A percentile compares a stretch with the other conserved stretches of the same genome.
Evolutionary conservation across 2,113 vertebrate species (phyloP).

Genomic region (Cavia porcellus): DNA sequence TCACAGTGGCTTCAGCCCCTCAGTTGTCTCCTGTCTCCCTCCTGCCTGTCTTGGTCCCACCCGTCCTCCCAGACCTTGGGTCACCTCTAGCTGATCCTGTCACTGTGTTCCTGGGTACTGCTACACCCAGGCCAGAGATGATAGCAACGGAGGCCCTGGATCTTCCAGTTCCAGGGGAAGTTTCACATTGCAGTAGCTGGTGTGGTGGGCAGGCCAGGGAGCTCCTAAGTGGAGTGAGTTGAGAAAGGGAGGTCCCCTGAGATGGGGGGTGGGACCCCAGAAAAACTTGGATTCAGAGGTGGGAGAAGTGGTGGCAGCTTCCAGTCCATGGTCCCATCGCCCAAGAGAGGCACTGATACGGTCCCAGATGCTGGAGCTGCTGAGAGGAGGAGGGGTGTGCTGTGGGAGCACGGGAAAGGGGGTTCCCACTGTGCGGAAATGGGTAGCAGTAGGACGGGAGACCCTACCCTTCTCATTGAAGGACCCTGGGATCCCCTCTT

Average conservation of each 20-base stretch:
- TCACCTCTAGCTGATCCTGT: neutral
- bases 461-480: neutral
- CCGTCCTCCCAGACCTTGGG: conserved; percentile 18
- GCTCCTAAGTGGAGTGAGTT: neutral
- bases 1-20: conserved; percentile 30
- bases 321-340: neutral
- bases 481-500: neutral
- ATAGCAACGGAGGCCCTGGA: neutral
- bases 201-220: neutral
- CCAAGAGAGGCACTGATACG: neutral
- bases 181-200: neutral
- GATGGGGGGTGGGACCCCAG: neutral
- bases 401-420: neutral
- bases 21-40: neutral
- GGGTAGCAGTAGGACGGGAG: neutral
- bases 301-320: neutral
- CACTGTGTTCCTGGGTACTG: neutral
- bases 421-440: neutral
- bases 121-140: neutral
- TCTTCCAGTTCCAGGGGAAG: conserved; percentile 6
- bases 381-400: neutral
- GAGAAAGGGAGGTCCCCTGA: neutral
- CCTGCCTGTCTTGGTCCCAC: neutral
- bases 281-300: conserved; percentile 29
- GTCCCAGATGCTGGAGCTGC: neutral